Base-by-base conservation (phyloP, 2,797 vertebrate species). In the Catharus ustulatus region DNA sequence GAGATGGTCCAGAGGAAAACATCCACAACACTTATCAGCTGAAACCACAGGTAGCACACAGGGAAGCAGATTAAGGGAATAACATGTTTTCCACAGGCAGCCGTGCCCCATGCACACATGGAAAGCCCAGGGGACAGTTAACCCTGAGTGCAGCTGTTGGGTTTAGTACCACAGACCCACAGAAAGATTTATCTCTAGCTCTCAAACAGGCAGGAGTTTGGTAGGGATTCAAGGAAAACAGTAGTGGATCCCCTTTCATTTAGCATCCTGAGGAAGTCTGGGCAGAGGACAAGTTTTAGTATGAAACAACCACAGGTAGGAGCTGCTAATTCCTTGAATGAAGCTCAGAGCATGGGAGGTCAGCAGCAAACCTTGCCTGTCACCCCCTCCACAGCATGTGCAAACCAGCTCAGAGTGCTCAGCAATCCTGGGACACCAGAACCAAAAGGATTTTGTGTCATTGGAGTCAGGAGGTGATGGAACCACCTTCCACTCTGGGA, bases 141-240 rank as follows among this genome's bases (percentile, higher is more conserved):
- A 84, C 76, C 84, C 61, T 20, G 30, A 84, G 58, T 75, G 67
- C 85, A 93, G 76, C 90, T 95, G 74, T 18, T 17, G 11, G 46
- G 72, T 92, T 89, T 89, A 85, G 48, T 40, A 16, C 84, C 74
- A 48, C 69, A 82, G 87, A 80, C 52, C 68, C 46, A 96, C 27
- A 3, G 84, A 64, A 87, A 87, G 90, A 94, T 93, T 95, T 86
- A 95, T 88, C 88, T 84, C 59, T 29, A 16, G 19, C 48, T 72
- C 88, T 84, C 90, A 55, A 73, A 57, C 40, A 73, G 93, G 71
- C 86, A 87, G 77, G 68, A 91, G 46, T 72, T 89, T 87, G 87
- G 80, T 73, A 84, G 40, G 58, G 64, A 68, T 89, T 95, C 90
- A 94, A 90, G 74, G 77, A 89, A 91, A 93, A 96, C 49, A 93